phyloP scores from a whole-genome alignment of 1,140 invertebrate species.

The Bombus polaris region DNA sequence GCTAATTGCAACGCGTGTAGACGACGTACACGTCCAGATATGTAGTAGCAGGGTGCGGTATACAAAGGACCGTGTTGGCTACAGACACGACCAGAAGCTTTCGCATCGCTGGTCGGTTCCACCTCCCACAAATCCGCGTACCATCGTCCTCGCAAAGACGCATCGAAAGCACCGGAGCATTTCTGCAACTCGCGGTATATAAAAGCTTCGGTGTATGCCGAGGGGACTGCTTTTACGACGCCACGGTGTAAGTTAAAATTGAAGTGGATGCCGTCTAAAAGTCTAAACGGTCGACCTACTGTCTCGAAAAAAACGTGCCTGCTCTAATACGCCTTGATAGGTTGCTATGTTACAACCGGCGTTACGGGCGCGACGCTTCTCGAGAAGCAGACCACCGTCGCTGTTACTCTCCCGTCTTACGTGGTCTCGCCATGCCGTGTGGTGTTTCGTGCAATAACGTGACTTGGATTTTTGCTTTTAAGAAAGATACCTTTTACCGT shows the following conservation, averaged over 20 bases:
- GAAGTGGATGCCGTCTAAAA: constrained; percentile 40
- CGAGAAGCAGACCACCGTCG: not conserved
- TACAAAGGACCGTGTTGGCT: constrained; percentile 21
- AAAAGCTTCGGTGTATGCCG: not conserved
- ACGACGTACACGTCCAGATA: constrained; percentile 13
- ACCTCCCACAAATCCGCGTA: not conserved
- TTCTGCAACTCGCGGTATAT: not conserved
- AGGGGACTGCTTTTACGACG: constrained; percentile 15
- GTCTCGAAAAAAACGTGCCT: constrained; percentile 16
- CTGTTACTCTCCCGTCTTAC: not conserved
- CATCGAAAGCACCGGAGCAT: not conserved
- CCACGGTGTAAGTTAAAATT: constrained; percentile 16
- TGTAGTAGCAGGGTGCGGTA: constrained; percentile 2
- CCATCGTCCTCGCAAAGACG: not conserved
- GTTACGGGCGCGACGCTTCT: not conserved
- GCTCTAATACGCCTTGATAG: constrained; percentile 19
- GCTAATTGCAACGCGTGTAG: constrained; percentile 33
- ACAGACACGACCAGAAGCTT: constrained; percentile 32
- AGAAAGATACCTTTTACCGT: no score
- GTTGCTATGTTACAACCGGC: not conserved
- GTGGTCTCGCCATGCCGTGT: not conserved
- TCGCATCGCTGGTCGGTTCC: not conserved
- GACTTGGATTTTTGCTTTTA: not conserved
- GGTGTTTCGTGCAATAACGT: not conserved
- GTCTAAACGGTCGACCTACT: not conserved